Base-by-base conservation (phyloP, 1,140 invertebrate genomes). In the Trissolcus basalis region DNA sequence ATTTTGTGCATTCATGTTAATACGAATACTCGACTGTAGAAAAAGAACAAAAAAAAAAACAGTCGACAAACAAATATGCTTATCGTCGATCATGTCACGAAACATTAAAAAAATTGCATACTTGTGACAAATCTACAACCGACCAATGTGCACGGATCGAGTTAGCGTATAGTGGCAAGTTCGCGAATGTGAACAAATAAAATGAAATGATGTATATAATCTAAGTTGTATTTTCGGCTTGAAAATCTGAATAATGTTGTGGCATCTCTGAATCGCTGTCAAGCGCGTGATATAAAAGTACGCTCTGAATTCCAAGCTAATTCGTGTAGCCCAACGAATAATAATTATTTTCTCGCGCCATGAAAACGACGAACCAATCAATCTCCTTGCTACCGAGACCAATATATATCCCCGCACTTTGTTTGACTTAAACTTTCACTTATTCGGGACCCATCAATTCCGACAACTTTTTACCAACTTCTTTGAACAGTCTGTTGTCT, bases 261-360 rank as follows among this genome's bases (percentile, higher is more conserved):
- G 54, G 14, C 27, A 70, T 71, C 69, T 77, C 74, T 74, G 59
- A 51, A 64, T 64, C 70, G 63, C 64, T 77, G 78, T 74, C 69
- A 67, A n/a, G n/a, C 33, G 53, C 11, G 13, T 71, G 70, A 74
- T 74, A 70, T 74, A 78, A 45, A 67, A 50, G 2, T 50, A 10
- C 76, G 70, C 67, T 74, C 79, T 71, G 65, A 79, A 84, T 84
- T 83, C 82, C 80, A 58, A 67, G 69, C 83, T 85, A 84, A 84
- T 85, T 85, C 14, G 76, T 73, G 80, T 65, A 79, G 73, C 75
- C 74, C 73, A 69, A 65, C 63, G 70, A 80, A 72, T 65, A 83
- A 84, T 84, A 82, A 85, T 85, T 83, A 82, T 72, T 77, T n/a
- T 75, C 68, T 58, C 75, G 58, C 76, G 79, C 79, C 73, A 68